phyloP scores from a whole-genome alignment of 35 echinoderm and acorn worm species.

The Lytechinus pictus region DNA sequence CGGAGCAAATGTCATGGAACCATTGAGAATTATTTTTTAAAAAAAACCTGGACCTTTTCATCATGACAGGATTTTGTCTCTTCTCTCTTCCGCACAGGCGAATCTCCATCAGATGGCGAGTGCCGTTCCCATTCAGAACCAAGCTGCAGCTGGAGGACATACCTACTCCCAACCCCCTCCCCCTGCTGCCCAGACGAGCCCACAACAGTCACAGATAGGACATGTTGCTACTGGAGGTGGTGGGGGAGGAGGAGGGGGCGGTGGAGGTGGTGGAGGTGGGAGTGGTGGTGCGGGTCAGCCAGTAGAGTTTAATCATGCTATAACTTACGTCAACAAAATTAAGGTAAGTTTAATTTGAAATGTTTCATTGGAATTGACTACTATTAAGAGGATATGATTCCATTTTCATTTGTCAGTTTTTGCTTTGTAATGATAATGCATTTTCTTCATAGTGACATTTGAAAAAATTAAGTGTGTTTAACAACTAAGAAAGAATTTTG shows the following conservation, averaged over 20 bases:
- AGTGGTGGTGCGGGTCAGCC: conserved; percentile 74
- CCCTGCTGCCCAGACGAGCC: conserved; percentile 60
- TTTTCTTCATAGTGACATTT: too few relatives aligned
- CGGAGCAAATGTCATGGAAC: too few relatives aligned
- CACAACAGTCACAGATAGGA: conserved; percentile 40
- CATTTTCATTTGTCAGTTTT: too few relatives aligned
- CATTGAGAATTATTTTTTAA: too few relatives aligned
- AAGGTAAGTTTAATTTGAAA: conserved; percentile 69
- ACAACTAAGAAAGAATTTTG: too few relatives aligned
- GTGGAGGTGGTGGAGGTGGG: conserved; percentile 52
- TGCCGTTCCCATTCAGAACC: conserved; percentile 64
- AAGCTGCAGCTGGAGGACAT: conserved; percentile 79
- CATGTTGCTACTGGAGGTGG: conserved; percentile 60
- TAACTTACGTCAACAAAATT: conserved; percentile 99
- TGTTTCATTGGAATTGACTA: too few relatives aligned
- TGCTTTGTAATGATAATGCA: too few relatives aligned
- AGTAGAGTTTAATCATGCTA: conserved; percentile 99
- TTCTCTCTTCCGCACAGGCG: background rate
- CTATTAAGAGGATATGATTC: too few relatives aligned
- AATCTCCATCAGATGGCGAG: conserved; percentile 50
- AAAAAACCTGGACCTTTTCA: background rate
- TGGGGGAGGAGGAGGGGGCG: conserved; percentile 12
- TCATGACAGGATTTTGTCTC: background rate
- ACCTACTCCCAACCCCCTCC: conserved; percentile 90
- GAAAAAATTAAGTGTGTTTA: too few relatives aligned